These are phyloP conservation scores for Todiramphus chloris DNA, from an alignment of 2,113 vertebrate genomes.

Conservation along the genomic window DNA sequence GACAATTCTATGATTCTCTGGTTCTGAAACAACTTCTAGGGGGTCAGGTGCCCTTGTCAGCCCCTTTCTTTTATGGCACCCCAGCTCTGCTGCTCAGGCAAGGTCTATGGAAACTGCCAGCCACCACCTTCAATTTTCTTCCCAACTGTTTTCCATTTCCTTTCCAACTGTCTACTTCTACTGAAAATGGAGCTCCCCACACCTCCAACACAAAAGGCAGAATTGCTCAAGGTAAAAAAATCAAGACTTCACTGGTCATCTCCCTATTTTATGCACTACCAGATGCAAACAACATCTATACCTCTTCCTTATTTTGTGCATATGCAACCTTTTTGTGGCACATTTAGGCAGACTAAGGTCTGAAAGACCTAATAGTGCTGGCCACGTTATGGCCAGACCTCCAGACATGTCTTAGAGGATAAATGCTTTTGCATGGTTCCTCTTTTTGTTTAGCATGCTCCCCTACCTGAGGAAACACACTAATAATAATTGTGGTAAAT, in stretches of 20 bases:
- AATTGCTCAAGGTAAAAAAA: background rate
- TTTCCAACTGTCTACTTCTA: background rate
- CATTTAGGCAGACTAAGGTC: background rate
- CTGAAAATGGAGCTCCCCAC: background rate
- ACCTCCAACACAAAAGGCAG: background rate
- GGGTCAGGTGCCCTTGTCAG: background rate
- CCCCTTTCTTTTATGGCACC: background rate
- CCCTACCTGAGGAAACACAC: background rate
- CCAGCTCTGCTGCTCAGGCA: background rate
- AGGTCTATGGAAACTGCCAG: background rate
- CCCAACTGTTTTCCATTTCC: background rate
- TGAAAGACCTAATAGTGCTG: background rate
- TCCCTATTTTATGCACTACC: background rate
- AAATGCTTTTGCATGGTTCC: background rate
- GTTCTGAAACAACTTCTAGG: background rate
- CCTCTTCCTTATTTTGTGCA: background rate
- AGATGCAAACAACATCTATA: background rate
- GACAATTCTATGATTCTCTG: no score
- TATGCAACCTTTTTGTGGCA: background rate
- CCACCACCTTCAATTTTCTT: background rate
- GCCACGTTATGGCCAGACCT: fast-evolving
- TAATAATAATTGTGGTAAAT: background rate
- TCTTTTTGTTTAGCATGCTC: background rate
- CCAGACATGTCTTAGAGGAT: fast-evolving
- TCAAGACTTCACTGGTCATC: background rate